A percentile compares a stretch with the other conserved stretches of the same genome.
phyloP scores from a whole-genome alignment of 2,113 vertebrate genomes.

The rabbit (Oryctolagus cuniculus) region mOryCun1.1 NC_091433.1:70940501-70941000 shows the following conservation, averaged over 20 bases:
- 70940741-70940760: not conserved
- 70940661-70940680: not conserved
- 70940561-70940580: too few species aligned
- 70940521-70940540: too few species aligned
- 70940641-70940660: too few species aligned
- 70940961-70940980: slow-evolving; percentile 9
- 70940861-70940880: not conserved
- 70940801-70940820: not conserved
- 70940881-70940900: not conserved
- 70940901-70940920: not conserved
- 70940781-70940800: not conserved
- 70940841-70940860: not conserved
- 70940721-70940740: not conserved
- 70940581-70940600: too few species aligned
- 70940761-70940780: not conserved
- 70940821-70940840: not conserved
- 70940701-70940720: slow-evolving; percentile 6
- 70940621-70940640: too few species aligned
- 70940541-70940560: too few species aligned
- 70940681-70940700: not conserved
- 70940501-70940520: too few species aligned
- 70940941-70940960: slow-evolving; percentile 63
- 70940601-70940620: too few species aligned
- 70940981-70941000: slow-evolving; percentile 50
- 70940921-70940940: slow-evolving; percentile 34